Evolutionary conservation across 2,113 vertebrate genomes (phyloP).

Genomic region (Pithys albifrons): DNA sequence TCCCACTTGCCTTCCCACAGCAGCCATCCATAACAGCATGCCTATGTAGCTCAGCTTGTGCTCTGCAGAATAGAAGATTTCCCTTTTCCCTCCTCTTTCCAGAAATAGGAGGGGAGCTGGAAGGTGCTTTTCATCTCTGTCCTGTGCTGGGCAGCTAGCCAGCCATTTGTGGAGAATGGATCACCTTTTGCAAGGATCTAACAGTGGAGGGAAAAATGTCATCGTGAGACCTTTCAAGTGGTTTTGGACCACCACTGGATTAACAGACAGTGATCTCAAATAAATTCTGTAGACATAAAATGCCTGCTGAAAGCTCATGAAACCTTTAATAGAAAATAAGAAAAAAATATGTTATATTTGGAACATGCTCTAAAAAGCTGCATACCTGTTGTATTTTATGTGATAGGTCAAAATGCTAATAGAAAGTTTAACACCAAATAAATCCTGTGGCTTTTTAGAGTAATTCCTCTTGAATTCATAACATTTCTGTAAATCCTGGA

Average conservation of each 20-base stretch:
- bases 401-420: constrained; percentile 15
- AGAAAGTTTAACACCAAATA: constrained; percentile 16
- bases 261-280: not conserved
- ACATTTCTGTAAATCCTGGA: not conserved
- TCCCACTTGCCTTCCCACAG: not conserved
- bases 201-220: not conserved
- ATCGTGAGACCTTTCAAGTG: not conserved
- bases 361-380: not conserved
- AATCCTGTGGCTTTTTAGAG: not conserved
- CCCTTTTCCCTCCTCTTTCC: not conserved
- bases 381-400: not conserved
- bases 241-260: not conserved
- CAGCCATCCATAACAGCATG: accelerated
- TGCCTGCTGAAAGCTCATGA: not conserved
- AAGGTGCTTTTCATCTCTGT: constrained; percentile 3
- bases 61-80: not conserved
- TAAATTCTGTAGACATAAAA: not conserved
- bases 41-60: not conserved
- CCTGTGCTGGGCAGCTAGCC: not conserved
- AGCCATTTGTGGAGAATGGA: not conserved
- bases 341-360: not conserved
- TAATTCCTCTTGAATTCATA: constrained; percentile 45
- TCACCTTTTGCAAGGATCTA: not conserved
- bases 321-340: constrained; percentile 1
- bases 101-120: not conserved